Percentiles rank a stretch among this genome's conserved stretches.
Evolutionary conservation across 2,797 vertebrate genomes (phyloP).

Genomic region (Urophycis tenuis): DNA sequence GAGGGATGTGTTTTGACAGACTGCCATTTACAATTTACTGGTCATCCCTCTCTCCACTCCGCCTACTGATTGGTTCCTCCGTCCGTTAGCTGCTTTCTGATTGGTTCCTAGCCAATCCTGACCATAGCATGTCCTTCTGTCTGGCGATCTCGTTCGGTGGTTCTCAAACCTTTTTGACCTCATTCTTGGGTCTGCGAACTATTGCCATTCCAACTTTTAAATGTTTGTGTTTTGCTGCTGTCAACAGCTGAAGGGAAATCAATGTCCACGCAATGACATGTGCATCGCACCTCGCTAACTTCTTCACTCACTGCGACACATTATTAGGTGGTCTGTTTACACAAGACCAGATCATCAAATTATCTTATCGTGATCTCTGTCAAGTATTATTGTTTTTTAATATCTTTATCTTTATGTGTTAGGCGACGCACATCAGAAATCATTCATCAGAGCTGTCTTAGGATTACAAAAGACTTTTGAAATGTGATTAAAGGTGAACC

Average conservation of each 20-base stretch:
- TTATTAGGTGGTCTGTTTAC: neutral
- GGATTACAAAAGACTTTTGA: no score
- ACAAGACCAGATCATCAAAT: no score
- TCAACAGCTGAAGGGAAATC: neutral
- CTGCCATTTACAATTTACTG: slow-evolving; percentile 56
- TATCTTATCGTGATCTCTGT: no score
- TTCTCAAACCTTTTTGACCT: neutral
- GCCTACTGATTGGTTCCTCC: slow-evolving; percentile 26
- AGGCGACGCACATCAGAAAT: neutral
- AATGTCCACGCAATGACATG: neutral
- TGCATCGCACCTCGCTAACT: neutral
- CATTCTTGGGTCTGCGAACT: neutral
- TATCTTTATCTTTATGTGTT: no score
- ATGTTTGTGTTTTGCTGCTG: neutral
- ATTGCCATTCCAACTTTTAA: neutral
- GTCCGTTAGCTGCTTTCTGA: neutral
- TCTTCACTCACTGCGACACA: no score
- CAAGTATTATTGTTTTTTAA: no score
- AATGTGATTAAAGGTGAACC: no score
- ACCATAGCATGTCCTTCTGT: neutral
- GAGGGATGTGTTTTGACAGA: slow-evolving; percentile 51
- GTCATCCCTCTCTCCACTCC: slow-evolving; percentile 30
- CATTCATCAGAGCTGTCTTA: neutral
- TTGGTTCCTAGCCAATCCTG: neutral
- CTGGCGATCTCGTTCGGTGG: neutral